phyloP scores from a whole-genome alignment of 1,140 invertebrate species.

The Adoxophyes honmai region DNA sequence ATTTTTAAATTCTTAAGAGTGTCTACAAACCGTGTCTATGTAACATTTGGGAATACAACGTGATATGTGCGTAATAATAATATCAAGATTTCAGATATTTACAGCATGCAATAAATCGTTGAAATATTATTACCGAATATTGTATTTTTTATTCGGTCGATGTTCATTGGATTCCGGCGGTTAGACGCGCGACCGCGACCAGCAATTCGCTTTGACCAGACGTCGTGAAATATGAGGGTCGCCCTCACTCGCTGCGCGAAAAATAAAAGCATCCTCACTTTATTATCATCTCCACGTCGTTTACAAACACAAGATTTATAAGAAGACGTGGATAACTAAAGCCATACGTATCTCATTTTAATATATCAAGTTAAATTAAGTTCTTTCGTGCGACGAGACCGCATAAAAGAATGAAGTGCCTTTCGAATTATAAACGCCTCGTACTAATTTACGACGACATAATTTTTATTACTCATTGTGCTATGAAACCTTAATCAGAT shows the following conservation, averaged over 20 bases:
- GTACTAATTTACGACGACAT: conserved; percentile 31
- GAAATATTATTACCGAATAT: conserved; percentile 22
- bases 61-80: no score
- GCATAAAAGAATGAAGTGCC: conserved; percentile 29
- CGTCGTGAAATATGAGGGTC: conserved; percentile 61
- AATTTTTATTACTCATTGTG: conserved; percentile 42
- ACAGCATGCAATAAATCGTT: conserved; percentile 24
- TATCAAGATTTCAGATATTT: conserved; percentile 18
- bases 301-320: conserved; percentile 22
- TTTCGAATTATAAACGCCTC: conserved; percentile 31
- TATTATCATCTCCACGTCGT: conserved; percentile 37
- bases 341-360: conserved; percentile 28
- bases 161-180: conserved; percentile 23
- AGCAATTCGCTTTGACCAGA: conserved; percentile 46
- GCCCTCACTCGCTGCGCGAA: conserved; percentile 25
- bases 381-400: conserved; percentile 28
- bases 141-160: conserved; percentile 18
- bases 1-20: no score
- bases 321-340: conserved; percentile 28
- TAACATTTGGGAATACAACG: no score
- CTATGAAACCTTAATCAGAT: conserved; percentile 31
- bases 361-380: conserved; percentile 42
- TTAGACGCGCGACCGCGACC: conserved; percentile 37
- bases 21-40: no score
- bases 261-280: conserved; percentile 46